phyloP scores from a whole-genome alignment of 2,888 invertebrate species.

The Leptopilina myrica region DNA sequence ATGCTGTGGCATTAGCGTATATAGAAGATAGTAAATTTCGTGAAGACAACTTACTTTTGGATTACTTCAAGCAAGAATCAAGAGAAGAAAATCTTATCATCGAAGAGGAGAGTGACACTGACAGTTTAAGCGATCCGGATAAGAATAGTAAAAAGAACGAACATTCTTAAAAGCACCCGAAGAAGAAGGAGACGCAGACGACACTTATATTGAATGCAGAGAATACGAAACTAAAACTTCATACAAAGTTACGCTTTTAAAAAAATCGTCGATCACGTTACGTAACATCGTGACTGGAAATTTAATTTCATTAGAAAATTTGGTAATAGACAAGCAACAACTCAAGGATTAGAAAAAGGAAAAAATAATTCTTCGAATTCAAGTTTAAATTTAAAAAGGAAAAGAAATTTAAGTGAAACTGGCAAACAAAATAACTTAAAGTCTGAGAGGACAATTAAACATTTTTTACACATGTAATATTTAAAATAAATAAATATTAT shows the following conservation, averaged over 20 bases:
- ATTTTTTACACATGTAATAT: too few species aligned
- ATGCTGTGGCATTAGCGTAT: background rate
- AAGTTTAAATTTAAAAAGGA: too few species aligned
- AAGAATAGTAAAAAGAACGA: background rate
- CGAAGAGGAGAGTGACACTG: background rate
- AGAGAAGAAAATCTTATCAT: background rate
- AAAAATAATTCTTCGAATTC: too few species aligned
- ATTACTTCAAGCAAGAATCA: background rate
- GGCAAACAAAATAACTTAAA: too few species aligned
- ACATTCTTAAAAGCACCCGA: too few species aligned
- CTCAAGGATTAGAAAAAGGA: background rate
- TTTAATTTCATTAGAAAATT: background rate
- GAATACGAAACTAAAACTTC: too few species aligned
- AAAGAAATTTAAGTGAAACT: too few species aligned
- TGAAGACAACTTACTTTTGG: background rate
- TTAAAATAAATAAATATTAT: too few species aligned
- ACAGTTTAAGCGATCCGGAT: background rate
- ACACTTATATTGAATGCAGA: too few species aligned
- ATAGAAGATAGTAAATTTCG: background rate
- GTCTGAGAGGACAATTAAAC: too few species aligned
- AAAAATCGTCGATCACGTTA: background rate
- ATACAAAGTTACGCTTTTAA: conserved; percentile 5
- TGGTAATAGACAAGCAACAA: background rate
- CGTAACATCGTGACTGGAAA: background rate
- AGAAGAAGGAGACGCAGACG: too few species aligned